These are phyloP conservation scores for Lampris megalopsis DNA, from an alignment of 2,113 vertebrate species.

Conservation along the genomic window DNA sequence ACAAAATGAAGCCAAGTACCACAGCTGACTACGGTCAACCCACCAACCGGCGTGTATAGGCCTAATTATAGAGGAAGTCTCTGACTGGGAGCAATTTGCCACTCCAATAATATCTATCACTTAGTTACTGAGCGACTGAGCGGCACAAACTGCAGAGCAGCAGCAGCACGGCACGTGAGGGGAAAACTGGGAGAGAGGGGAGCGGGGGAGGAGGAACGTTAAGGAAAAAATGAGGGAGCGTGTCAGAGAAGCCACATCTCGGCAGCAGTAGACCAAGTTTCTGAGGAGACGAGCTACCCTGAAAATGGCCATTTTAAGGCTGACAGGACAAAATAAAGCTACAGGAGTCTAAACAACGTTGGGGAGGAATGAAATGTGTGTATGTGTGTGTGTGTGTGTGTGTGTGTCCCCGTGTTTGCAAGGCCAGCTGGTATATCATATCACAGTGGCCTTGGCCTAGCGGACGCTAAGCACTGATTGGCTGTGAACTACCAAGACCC, in stretches of 20 bases:
- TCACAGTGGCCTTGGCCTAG: slow-evolving; percentile 38
- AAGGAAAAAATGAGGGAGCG: neutral
- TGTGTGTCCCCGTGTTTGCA: slow-evolving; percentile 10
- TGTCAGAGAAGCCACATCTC: neutral
- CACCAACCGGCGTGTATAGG: slow-evolving; percentile 13
- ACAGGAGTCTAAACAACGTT: neutral
- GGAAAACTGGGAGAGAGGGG: neutral
- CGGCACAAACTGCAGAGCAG: slow-evolving; percentile 19
- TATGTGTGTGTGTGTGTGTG: slow-evolving; percentile 14
- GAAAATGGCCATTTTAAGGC: neutral
- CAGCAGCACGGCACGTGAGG: slow-evolving; percentile 37
- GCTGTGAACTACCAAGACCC: slow-evolving; percentile 38
- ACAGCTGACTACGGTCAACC: slow-evolving; percentile 47
- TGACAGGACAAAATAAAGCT: slow-evolving; percentile 8
- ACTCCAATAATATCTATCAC: slow-evolving; percentile 53
- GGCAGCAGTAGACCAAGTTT: neutral
- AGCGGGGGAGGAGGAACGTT: neutral
- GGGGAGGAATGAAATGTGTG: slow-evolving; percentile 2
- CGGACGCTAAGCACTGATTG: slow-evolving; percentile 38
- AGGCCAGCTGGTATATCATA: slow-evolving; percentile 22
- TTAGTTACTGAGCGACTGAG: slow-evolving; percentile 47
- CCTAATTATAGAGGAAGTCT: slow-evolving; percentile 67
- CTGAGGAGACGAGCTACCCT: neutral
- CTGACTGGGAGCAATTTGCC: slow-evolving; percentile 59
- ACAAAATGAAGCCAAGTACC: slow-evolving; percentile 31